A percentile compares a stretch with the other conserved stretches of the same genome.
Conservation (phyloP, 1,140 invertebrate genomes). For the Rhyzopertha dominica region DNA sequence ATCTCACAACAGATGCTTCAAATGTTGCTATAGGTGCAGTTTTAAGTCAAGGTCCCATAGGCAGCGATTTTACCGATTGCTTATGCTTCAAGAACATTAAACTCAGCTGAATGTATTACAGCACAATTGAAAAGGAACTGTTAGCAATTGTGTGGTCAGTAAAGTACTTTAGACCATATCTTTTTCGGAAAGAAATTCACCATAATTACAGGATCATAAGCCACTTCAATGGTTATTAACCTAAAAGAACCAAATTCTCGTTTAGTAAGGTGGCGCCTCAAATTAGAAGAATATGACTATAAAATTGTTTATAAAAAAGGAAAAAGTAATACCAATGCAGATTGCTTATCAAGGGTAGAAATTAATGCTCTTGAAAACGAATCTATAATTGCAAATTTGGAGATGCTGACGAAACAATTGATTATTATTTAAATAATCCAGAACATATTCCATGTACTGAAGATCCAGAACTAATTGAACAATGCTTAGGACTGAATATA, state of each 20-base stretch:
- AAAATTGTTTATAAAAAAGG: conserved; percentile 27
- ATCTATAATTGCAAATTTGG: not conserved
- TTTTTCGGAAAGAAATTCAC: conserved; percentile 11
- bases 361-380: not conserved
- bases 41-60: conserved; percentile 27
- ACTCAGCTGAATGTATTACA: conserved; percentile 6
- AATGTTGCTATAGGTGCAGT: conserved; percentile 27
- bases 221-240: too few species aligned
- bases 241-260: conserved; percentile 9
- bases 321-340: conserved; percentile 31
- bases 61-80: conserved; percentile 24
- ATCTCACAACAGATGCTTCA: conserved; percentile 35
- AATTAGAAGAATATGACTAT: conserved; percentile 9
- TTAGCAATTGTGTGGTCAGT: conserved; percentile 12
- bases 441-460: not conserved
- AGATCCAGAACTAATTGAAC: not conserved
- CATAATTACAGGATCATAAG: conserved; percentile 7
- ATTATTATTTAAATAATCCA: not conserved
- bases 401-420: not conserved
- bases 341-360: conserved; percentile 30
- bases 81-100: conserved; percentile 4
- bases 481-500: conserved; percentile 1
- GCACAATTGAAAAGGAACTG: conserved; percentile 11
- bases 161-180: conserved; percentile 11
- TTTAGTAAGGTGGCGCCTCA: conserved; percentile 11